Conservation (phyloP, 2,888 invertebrate species). For the Drosophila affinis region DNA sequence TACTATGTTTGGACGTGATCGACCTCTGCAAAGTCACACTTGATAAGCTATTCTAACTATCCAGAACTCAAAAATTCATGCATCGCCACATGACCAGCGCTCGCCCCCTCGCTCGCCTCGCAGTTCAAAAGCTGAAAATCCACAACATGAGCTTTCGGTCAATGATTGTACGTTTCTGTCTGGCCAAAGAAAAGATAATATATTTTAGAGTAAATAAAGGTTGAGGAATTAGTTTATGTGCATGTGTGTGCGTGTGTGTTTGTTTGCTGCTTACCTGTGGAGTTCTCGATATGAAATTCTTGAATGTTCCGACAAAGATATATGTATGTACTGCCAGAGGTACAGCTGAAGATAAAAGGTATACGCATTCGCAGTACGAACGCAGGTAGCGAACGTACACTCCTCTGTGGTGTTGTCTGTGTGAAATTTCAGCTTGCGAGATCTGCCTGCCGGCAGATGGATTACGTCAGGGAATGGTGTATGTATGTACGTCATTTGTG, state of each 20-base stretch:
- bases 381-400: slow-evolving; percentile 22
- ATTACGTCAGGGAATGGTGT: slow-evolving; percentile 18
- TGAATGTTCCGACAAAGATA: background rate
- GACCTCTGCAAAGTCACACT: slow-evolving; percentile 26
- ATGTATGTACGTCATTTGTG: slow-evolving; percentile 4
- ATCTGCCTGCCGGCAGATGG: slow-evolving; percentile 1
- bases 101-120: background rate
- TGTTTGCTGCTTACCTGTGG: slow-evolving; percentile 13
- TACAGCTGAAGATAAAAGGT: slow-evolving; percentile 18
- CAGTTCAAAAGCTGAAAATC: background rate
- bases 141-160: slow-evolving; percentile 28
- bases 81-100: background rate
- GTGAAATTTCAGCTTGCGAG: slow-evolving; percentile 38
- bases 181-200: slow-evolving; percentile 46
- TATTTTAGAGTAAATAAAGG: background rate
- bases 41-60: slow-evolving; percentile 8
- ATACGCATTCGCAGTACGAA: background rate
- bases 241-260: slow-evolving; percentile 13
- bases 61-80: slow-evolving; percentile 14
- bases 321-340: background rate
- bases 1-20: slow-evolving; percentile 22
- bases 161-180: slow-evolving; percentile 16
- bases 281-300: slow-evolving; percentile 38
- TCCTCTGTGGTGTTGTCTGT: slow-evolving; percentile 20
- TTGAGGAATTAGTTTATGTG: background rate